A percentile compares a stretch with the other conserved stretches of the same genome.
phyloP scores from a whole-genome alignment of 1,140 invertebrate species.

The Aphis gossypii region DNA sequence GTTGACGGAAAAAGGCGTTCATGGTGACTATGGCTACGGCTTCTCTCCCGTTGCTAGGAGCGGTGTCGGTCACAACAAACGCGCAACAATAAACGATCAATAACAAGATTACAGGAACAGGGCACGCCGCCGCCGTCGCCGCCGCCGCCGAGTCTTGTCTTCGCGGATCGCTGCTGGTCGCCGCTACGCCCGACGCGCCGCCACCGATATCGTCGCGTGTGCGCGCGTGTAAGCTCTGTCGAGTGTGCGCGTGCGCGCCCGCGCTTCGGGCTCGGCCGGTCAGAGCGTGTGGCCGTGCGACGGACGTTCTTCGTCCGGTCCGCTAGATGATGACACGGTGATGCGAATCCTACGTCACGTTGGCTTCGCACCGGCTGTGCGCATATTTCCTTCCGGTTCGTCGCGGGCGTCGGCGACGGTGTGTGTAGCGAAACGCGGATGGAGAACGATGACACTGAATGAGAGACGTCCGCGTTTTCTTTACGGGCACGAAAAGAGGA shows the following conservation, averaged over 20 bases:
- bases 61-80: constrained; percentile 55
- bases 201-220: background rate
- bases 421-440: background rate
- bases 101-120: constrained; percentile 52
- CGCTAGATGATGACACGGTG: background rate
- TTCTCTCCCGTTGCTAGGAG: constrained; percentile 56
- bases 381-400: background rate
- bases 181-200: constrained; percentile 5
- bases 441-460: background rate
- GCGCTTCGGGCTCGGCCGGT: background rate
- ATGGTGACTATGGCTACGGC: constrained; percentile 58
- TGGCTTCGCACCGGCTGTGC: background rate
- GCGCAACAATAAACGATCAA: constrained; percentile 58
- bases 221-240: background rate
- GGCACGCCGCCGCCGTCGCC: background rate
- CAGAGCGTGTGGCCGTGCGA: too few species aligned
- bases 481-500: background rate
- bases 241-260: background rate
- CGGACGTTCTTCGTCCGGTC: background rate
- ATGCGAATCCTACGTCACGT: background rate
- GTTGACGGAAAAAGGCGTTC: constrained; percentile 56
- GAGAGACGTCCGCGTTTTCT: background rate
- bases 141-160: constrained; percentile 12
- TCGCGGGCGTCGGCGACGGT: background rate
- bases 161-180: constrained; percentile 8